Evolutionary conservation across 2,113 vertebrate species (phyloP).

Genomic region (Motacilla tschutschensis): DNA sequence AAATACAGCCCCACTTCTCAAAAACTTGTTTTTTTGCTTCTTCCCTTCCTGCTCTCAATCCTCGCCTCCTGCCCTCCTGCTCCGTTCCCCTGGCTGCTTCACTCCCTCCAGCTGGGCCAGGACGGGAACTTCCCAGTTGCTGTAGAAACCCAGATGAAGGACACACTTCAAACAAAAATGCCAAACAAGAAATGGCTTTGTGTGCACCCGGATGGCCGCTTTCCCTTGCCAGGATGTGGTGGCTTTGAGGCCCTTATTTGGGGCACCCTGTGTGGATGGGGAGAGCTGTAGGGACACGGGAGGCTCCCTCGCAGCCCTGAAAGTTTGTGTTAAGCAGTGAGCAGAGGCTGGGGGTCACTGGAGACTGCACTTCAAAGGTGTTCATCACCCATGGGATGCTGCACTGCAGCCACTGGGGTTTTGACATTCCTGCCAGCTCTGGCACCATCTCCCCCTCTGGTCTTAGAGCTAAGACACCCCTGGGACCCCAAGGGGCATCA

Average conservation of each 20-base stretch:
- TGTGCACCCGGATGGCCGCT: background rate
- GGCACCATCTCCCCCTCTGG: background rate
- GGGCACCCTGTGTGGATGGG: rapidly evolving
- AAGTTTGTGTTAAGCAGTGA: rapidly evolving
- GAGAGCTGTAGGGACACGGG: rapidly evolving
- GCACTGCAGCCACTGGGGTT: background rate
- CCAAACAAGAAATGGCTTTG: conserved; percentile 34
- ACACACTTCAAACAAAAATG: background rate
- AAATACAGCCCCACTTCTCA: background rate
- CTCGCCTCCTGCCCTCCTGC: background rate
- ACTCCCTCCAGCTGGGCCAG: background rate
- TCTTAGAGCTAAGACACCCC: background rate
- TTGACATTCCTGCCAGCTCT: background rate
- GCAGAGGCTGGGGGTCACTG: background rate
- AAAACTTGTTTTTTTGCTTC: background rate
- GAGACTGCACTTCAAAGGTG: background rate
- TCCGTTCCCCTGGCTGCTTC: background rate
- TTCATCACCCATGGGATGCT: background rate
- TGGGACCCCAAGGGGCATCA: background rate
- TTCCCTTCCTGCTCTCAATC: background rate
- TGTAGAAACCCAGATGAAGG: conserved; percentile 53
- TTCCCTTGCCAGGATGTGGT: background rate
- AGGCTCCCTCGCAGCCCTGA: rapidly evolving
- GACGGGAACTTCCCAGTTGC: conserved; percentile 22
- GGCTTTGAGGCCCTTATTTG: background rate